Percentiles rank a stretch among this genome's conserved stretches.
Conservation (phyloP, 2,797 vertebrate species). For the Eupleurogrammus muticus region DNA sequence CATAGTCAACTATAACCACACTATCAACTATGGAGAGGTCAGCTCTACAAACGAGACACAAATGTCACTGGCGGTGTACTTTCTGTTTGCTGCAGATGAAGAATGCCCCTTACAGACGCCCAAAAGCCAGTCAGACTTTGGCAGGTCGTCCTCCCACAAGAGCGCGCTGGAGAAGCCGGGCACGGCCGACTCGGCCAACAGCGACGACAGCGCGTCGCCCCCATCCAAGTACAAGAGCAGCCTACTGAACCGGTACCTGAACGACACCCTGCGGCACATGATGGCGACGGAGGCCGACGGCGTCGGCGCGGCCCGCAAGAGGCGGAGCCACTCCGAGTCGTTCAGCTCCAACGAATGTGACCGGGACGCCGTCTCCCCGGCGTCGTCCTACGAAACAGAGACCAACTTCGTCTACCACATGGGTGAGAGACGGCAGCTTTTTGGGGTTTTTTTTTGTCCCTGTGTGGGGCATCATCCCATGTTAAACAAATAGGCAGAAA, state of each 20-base stretch:
- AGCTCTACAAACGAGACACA: neutral
- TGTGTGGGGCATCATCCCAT: neutral
- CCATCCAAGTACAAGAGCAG: conserved; percentile 97
- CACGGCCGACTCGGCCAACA: conserved; percentile 85
- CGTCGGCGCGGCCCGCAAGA: conserved; percentile 84
- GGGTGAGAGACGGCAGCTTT: conserved; percentile 90
- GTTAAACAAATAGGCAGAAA: too few species aligned
- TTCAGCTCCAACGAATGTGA: conserved; percentile 95
- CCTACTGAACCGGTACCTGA: conserved; percentile 94
- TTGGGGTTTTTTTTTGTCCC: neutral
- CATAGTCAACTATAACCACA: too few species aligned
- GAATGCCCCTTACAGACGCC: conserved; percentile 88
- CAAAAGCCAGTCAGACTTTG: conserved; percentile 85
- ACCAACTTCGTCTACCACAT: conserved; percentile 92
- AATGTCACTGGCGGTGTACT: neutral
- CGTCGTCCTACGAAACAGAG: conserved; percentile 91
- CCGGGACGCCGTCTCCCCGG: conserved; percentile 89
- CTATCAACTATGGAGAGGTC: too few species aligned
- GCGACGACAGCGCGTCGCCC: conserved; percentile 88
- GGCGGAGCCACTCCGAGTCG: conserved; percentile 91
- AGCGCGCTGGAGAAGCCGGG: conserved; percentile 86
- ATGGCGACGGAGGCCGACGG: conserved; percentile 84
- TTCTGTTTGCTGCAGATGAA: conserved; percentile 80
- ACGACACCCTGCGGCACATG: conserved; percentile 94
- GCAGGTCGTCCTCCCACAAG: conserved; percentile 79